A percentile compares a stretch with the other conserved stretches of the same genome.
Conservation (phyloP, 2,888 invertebrate species). For the Cataglyphis altisquamis region DNA sequence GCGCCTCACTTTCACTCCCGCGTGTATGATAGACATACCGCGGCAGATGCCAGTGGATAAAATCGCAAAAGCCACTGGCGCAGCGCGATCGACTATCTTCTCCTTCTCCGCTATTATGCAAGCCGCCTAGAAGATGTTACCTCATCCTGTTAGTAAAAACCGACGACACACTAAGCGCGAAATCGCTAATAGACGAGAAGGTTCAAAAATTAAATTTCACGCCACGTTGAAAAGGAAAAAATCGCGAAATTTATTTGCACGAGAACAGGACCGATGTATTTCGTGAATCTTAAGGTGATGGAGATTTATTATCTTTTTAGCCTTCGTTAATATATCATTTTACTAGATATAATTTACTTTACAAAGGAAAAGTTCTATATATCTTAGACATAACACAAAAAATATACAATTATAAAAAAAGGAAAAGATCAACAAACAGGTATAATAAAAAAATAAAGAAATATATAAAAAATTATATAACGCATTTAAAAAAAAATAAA, state of each 20-base stretch:
- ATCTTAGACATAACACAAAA: not conserved
- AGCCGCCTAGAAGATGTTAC: slow-evolving; percentile 73
- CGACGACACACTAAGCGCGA: slow-evolving; percentile 41
- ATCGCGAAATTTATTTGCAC: not conserved
- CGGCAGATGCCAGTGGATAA: slow-evolving; percentile 68
- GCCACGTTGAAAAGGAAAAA: not conserved
- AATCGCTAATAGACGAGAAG: slow-evolving; percentile 37
- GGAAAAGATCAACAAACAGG: not conserved
- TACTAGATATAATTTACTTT: not conserved
- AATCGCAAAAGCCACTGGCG: slow-evolving; percentile 56
- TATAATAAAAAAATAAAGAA: not conserved
- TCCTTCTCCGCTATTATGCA: slow-evolving; percentile 70
- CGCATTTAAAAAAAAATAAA: not conserved
- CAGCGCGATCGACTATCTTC: slow-evolving; percentile 45
- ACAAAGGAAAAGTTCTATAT: not conserved
- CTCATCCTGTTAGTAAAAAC: slow-evolving; percentile 63
- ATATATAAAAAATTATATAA: not conserved
- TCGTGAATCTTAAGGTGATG: slow-evolving; percentile 5
- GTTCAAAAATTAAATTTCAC: slow-evolving; percentile 44
- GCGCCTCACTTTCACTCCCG: slow-evolving; percentile 80
- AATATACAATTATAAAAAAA: not conserved
- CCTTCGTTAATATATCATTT: not conserved
- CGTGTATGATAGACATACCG: slow-evolving; percentile 75
- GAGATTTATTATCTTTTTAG: not conserved
- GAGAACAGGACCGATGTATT: not conserved